Conservation (phyloP, 2,888 invertebrate genomes). For the Agonopterix heracliana region DNA sequence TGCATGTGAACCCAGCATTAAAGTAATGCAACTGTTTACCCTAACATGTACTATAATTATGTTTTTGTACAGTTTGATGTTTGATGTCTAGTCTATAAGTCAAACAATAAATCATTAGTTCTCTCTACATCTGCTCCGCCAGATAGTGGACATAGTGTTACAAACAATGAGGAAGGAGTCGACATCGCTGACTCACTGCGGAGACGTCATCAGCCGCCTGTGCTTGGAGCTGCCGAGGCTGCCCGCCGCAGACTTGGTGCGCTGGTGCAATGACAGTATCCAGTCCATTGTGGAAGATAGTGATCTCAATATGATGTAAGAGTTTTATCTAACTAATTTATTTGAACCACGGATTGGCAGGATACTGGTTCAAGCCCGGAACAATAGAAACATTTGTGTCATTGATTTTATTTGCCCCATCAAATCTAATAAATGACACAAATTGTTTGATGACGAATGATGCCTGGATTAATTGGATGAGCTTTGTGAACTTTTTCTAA, state of each 20-base stretch:
- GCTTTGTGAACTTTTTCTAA: too few species aligned
- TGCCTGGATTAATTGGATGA: too few species aligned
- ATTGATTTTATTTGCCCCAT: not conserved
- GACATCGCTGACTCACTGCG: slow-evolving; percentile 54
- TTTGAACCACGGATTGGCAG: too few species aligned
- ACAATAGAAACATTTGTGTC: slow-evolving; percentile 1
- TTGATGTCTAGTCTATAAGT: not conserved
- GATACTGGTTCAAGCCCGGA: too few species aligned
- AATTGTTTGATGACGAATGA: too few species aligned
- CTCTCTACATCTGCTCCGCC: not conserved
- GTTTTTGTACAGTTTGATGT: too few species aligned
- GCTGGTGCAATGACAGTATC: slow-evolving; percentile 55
- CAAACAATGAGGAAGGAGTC: slow-evolving; percentile 47
- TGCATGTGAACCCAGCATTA: too few species aligned
- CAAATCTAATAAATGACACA: too few species aligned
- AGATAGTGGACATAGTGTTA: slow-evolving; percentile 50
- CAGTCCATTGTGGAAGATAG: slow-evolving; percentile 59
- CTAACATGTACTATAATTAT: too few species aligned
- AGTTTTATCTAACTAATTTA: not conserved
- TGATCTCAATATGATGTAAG: slow-evolving; percentile 68
- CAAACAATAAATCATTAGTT: not conserved
- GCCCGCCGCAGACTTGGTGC: slow-evolving; percentile 39
- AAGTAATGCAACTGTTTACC: too few species aligned
- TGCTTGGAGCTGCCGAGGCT: slow-evolving; percentile 51
- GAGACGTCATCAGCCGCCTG: slow-evolving; percentile 49